phyloP scores from a whole-genome alignment of 2,797 vertebrate species.

The Ficedula albicollis region DNA sequence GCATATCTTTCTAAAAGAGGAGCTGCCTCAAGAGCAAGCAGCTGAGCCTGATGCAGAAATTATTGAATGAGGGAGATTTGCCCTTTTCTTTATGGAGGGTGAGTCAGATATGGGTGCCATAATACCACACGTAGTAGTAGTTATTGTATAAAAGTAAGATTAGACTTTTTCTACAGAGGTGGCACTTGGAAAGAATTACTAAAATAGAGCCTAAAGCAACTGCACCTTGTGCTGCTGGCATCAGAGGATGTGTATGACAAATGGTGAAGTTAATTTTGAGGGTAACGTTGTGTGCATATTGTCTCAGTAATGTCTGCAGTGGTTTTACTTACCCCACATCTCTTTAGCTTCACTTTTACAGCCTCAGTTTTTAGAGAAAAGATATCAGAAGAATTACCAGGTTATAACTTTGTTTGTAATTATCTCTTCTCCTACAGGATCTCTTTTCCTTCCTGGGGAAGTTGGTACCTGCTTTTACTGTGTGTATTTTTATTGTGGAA shows the following conservation, averaged over 20 bases:
- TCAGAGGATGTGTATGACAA: neutral
- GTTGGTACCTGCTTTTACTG: neutral
- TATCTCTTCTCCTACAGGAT: neutral
- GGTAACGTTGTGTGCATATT: neutral
- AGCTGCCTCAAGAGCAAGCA: slow-evolving; percentile 26
- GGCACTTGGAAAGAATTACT: neutral
- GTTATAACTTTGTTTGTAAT: neutral
- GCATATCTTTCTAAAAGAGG: slow-evolving; percentile 17
- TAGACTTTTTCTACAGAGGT: neutral
- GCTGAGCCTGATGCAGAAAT: slow-evolving; percentile 7
- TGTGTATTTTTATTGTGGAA: neutral
- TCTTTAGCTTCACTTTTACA: neutral
- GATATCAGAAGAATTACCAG: neutral
- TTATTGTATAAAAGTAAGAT: neutral
- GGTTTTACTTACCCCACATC: neutral
- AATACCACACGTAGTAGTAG: neutral
- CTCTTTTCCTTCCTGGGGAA: neutral
- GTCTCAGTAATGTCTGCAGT: neutral
- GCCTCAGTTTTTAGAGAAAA: neutral
- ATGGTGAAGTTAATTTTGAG: neutral
- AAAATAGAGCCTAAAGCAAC: neutral
- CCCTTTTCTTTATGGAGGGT: neutral
- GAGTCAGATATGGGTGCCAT: neutral
- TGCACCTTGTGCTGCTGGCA: neutral
- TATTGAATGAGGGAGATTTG: slow-evolving; percentile 1